A percentile compares a stretch with the other conserved stretches of the same genome.
Conservation (phyloP, 2,888 invertebrate genomes). For the Operophtera brumata region DNA sequence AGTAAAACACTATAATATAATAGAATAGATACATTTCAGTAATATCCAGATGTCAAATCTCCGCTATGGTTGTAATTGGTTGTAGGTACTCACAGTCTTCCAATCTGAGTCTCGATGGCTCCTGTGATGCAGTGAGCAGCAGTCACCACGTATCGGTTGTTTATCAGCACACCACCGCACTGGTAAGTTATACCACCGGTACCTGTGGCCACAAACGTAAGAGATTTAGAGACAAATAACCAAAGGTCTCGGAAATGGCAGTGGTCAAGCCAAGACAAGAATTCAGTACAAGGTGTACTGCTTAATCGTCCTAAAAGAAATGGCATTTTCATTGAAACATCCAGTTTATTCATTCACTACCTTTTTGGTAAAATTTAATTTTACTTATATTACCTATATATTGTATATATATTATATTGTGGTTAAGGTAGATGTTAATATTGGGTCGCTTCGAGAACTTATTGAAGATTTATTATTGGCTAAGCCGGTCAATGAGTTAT, state of each 20-base stretch:
- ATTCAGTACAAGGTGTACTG: background rate
- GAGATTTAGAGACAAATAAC: background rate
- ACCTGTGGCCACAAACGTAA: conserved; percentile 31
- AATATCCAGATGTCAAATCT: no score
- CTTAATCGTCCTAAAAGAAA: background rate
- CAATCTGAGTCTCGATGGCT: conserved; percentile 66
- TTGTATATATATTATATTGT: no score
- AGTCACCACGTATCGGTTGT: conserved; percentile 79
- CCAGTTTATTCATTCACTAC: background rate
- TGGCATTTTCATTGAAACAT: background rate
- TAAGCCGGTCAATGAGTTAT: no score
- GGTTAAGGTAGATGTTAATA: no score
- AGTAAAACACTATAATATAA: no score
- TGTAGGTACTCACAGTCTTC: conserved; percentile 68
- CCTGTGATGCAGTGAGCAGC: conserved; percentile 83
- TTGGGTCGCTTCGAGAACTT: no score
- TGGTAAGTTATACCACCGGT: conserved; percentile 68
- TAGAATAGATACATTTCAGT: no score
- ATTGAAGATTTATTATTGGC: no score
- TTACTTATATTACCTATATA: no score
- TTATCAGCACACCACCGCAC: conserved; percentile 83
- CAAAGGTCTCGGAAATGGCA: background rate
- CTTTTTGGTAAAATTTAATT: no score
- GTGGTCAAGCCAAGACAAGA: background rate
- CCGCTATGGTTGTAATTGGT: no score